phyloP scores from a whole-genome alignment of 2,113 vertebrate species.

The Agelaius tricolor region DNA sequence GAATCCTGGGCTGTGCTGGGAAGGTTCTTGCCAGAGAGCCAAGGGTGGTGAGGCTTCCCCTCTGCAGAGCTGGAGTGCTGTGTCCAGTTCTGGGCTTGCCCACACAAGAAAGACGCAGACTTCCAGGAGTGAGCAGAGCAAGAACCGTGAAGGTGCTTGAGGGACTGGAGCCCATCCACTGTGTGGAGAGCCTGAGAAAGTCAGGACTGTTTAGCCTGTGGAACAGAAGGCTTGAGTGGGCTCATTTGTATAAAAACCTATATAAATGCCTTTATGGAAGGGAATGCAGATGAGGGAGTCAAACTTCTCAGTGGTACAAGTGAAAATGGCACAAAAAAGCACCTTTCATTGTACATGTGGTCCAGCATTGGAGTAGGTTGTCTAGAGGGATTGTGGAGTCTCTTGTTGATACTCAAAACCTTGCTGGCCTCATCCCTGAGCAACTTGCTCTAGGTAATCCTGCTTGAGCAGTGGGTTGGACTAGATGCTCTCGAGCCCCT shows the following conservation, averaged over 20 bases:
- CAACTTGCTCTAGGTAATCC: not conserved
- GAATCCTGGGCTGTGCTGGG: not conserved
- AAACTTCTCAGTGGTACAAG: not conserved
- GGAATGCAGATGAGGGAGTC: not conserved
- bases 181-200: not conserved
- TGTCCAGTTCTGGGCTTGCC: not conserved
- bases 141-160: not conserved
- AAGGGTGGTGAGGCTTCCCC: not conserved
- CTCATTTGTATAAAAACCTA: not conserved
- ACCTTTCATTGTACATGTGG: accelerated
- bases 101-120: not conserved
- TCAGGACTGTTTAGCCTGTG: not conserved
- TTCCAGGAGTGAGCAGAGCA: not conserved
- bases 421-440: not conserved
- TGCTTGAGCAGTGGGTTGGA: not conserved
- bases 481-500: not conserved
- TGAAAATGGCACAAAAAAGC: not conserved
- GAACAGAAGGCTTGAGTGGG: not conserved
- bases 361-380: not conserved
- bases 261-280: not conserved
- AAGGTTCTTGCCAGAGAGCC: not conserved
- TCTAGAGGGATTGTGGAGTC: not conserved
- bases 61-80: not conserved
- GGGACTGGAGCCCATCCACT: not conserved
- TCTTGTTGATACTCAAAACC: not conserved